Conservation (phyloP, 2,797 vertebrate species). For the Danionella dracula region DNA sequence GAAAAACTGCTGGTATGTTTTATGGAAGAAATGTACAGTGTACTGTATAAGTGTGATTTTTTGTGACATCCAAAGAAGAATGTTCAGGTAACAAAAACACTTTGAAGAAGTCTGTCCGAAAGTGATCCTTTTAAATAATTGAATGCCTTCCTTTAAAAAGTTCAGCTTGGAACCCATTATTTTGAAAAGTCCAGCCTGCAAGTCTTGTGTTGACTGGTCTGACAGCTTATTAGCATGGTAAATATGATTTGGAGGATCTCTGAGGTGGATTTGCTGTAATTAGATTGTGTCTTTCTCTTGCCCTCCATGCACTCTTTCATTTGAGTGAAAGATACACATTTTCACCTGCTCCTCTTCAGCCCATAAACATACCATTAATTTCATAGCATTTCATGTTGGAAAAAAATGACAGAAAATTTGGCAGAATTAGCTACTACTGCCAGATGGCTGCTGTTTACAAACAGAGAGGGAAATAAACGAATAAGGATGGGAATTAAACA, state of each 20-base stretch:
- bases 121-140: background rate
- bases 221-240: constrained; percentile 44
- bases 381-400: constrained; percentile 2
- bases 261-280: constrained; percentile 35
- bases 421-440: constrained; percentile 5
- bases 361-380: constrained; percentile 22
- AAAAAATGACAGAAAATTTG: constrained; percentile 6
- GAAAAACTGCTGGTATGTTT: background rate
- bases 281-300: constrained; percentile 30
- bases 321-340: constrained; percentile 33
- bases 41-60: background rate
- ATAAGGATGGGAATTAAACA: background rate
- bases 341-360: constrained; percentile 17
- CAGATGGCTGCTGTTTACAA: constrained; percentile 22
- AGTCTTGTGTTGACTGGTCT: constrained; percentile 16
- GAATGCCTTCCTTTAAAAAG: constrained; percentile 3
- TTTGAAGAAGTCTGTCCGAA: background rate
- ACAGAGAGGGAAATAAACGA: background rate
- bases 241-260: constrained; percentile 35
- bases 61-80: no score
- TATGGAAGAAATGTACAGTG: background rate
- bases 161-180: constrained; percentile 30
- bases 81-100: background rate
- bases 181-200: constrained; percentile 15
- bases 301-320: constrained; percentile 17